These are phyloP conservation scores for Bradypodion ventrale DNA, from an alignment of 2,797 vertebrate genomes.

Conservation along the genomic window DNA sequence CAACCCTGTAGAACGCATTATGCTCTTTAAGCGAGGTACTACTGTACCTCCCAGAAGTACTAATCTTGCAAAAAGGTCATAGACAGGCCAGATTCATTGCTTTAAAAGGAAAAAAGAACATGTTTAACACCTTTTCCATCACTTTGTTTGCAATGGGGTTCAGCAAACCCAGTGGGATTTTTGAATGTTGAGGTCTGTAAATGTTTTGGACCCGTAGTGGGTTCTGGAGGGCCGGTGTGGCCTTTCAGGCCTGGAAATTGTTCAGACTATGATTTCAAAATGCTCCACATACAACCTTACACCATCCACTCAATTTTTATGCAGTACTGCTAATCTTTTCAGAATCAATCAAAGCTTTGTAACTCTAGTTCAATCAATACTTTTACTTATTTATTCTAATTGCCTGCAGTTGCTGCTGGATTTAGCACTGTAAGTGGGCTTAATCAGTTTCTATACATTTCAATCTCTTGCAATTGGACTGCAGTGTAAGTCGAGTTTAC, in stretches of 20 bases:
- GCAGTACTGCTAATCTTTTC: neutral
- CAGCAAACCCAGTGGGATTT: neutral
- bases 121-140: neutral
- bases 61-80: neutral
- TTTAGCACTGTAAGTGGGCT: neutral
- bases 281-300: neutral
- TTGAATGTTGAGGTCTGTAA: neutral
- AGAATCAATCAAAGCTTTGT: neutral
- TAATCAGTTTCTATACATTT: neutral
- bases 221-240: neutral
- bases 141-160: neutral
- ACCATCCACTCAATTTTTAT: neutral
- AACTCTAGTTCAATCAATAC: neutral
- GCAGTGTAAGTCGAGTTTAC: rapidly evolving
- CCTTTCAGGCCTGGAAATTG: neutral
- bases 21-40: too few species aligned
- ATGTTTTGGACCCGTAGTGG: neutral
- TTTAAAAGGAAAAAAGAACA: neutral
- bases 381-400: neutral
- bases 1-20: too few species aligned
- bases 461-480: neutral
- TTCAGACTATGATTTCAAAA: neutral
- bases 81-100: neutral
- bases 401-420: neutral
- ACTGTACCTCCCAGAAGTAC: neutral